phyloP scores from a whole-genome alignment of 2,113 vertebrate genomes.

The Orcinus orca region DNA sequence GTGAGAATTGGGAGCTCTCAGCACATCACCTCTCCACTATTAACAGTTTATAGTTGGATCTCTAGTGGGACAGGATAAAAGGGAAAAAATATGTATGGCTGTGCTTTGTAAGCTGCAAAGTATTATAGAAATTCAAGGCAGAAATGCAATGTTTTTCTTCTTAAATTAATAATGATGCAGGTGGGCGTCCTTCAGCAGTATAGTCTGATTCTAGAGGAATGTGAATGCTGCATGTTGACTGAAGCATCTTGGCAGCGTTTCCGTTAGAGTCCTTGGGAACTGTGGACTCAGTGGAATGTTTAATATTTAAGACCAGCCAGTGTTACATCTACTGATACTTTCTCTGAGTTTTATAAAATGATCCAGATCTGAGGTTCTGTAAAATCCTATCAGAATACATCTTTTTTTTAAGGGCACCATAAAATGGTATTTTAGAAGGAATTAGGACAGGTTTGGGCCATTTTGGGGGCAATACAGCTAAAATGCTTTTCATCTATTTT shows the following conservation, averaged over 20 bases:
- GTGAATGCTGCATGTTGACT: neutral
- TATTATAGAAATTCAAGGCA: neutral
- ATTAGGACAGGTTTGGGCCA: neutral
- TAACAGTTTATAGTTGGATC: neutral
- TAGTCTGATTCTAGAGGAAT: slow-evolving; percentile 8
- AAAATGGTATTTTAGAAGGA: slow-evolving; percentile 39
- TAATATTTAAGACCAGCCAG: neutral
- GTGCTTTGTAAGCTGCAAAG: neutral
- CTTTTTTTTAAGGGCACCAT: neutral
- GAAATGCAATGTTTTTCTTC: neutral
- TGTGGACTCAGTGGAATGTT: neutral
- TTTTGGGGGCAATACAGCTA: neutral
- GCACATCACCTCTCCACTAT: neutral
- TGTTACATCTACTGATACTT: neutral
- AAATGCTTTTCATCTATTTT: slow-evolving; percentile 37
- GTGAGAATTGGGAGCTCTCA: neutral
- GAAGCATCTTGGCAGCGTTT: neutral
- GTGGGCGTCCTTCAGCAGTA: neutral
- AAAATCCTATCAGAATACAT: neutral
- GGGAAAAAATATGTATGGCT: neutral
- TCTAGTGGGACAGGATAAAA: neutral
- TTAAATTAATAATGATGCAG: neutral
- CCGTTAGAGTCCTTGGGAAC: neutral
- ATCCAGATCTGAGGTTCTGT: neutral
- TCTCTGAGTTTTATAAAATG: slow-evolving; percentile 13